Evolutionary conservation across 2,113 vertebrate genomes (phyloP).

Genomic region (Myrmecophaga tridactyla): DNA sequence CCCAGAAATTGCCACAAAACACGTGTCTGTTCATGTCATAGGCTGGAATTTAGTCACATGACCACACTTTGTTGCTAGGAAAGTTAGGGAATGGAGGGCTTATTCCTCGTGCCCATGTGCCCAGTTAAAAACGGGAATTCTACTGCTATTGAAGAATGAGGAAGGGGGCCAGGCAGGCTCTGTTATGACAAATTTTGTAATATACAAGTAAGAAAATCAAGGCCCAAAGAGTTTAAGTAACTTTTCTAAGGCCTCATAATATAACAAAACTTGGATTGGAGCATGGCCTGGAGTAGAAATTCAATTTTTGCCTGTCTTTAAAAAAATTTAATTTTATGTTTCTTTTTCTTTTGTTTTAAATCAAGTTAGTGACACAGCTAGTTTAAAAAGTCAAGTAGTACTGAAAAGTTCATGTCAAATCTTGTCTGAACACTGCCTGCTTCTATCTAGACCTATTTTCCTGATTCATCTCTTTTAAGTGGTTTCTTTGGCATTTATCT

Average conservation of each 20-base stretch:
- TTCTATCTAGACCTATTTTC: background rate
- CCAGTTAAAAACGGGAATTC: background rate
- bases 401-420: background rate
- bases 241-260: background rate
- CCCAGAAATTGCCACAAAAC: background rate
- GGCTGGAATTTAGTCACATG: background rate
- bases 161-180: background rate
- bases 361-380: background rate
- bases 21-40: background rate
- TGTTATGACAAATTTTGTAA: background rate
- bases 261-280: background rate
- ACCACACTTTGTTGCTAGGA: background rate
- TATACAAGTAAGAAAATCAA: background rate
- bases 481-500: background rate
- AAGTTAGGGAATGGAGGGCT: background rate
- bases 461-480: background rate
- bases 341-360: background rate
- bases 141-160: background rate
- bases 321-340: background rate
- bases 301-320: background rate
- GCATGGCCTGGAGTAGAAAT: background rate
- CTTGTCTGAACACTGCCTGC: background rate
- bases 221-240: background rate
- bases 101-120: background rate
- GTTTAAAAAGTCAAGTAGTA: background rate